Evolutionary conservation across 1,140 invertebrate species (phyloP), one percentile per base, ranked within the genome.

Genomic region (Gerris buenoi): DNA sequence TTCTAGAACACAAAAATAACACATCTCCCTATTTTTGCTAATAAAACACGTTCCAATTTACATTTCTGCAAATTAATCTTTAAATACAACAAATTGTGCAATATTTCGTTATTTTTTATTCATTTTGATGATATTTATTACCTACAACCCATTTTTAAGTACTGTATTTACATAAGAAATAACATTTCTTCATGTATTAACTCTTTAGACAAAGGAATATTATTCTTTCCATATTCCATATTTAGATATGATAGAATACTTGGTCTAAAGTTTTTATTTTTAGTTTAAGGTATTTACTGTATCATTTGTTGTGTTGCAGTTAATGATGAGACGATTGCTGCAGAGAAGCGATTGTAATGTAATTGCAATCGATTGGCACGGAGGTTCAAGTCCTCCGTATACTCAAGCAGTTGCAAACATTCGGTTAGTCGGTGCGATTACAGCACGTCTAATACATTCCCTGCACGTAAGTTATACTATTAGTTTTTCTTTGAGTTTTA

Each of bases 361-460:
- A 0, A 81, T 92, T 14, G 78, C 88, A 0, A 84, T 95, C 0
- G 91, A 94, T 73, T 95, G 93, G 93, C 83, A 87, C 46, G 82
- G 81, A 33, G 93, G 90, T 0, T 89, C 91, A 0, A 84, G 85
- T 65, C 91, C 91, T 0, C 91, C 91, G 0, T 95, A 95, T 73
- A 87, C 88, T 0, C 91, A 95, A 76, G 91, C 91, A 0, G 90
- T 91, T 1, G 91, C 90, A 0, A 95, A 95, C 74, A 91, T 91
- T n/a, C 81, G 91, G 64, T 77, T 95, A 1, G 86, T 94, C 13
- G 92, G 90, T 0, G 84, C 84, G 0, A 89, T 93, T 73, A 85
- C 88, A 0, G 90, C 89, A 0, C 83, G 90, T 76, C 77, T 95
- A 18, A 76, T 83, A n/a, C 71, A 76, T 57, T 66, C 75, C 14